These are phyloP conservation scores for Bombus confusus DNA, from an alignment of 1,140 invertebrate genomes.

Conservation along the genomic window DNA sequence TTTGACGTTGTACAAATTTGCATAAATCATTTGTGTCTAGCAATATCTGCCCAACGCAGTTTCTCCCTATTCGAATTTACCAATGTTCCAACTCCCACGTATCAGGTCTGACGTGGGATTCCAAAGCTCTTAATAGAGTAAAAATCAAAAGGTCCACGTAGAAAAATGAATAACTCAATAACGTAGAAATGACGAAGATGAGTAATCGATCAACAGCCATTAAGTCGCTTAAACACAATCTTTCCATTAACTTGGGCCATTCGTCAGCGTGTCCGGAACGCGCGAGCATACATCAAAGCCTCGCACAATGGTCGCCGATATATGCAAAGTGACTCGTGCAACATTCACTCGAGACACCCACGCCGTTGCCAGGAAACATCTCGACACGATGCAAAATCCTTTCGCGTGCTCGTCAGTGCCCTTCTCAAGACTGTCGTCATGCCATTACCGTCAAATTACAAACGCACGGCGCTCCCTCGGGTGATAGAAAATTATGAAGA, in stretches of 20 bases:
- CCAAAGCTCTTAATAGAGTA: not conserved
- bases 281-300: conserved; percentile 49
- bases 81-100: not conserved
- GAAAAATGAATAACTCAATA: conserved; percentile 48
- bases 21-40: too few relatives aligned
- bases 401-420: conserved; percentile 25
- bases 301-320: conserved; percentile 41
- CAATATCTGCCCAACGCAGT: too few relatives aligned
- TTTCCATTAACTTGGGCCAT: conserved; percentile 48
- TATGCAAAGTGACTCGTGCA: conserved; percentile 24
- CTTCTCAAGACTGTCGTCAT: conserved; percentile 36
- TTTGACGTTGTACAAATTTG: too few relatives aligned
- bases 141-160: not conserved
- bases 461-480: conserved; percentile 29
- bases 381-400: conserved; percentile 41
- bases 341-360: conserved; percentile 46
- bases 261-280: conserved; percentile 37
- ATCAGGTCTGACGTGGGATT: not conserved
- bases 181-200: conserved; percentile 8
- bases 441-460: conserved; percentile 41
- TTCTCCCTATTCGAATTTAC: too few relatives aligned
- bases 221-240: conserved; percentile 49
- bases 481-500: conserved; percentile 38
- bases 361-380: conserved; percentile 40
- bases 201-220: conserved; percentile 37